Conservation (phyloP, 1,140 invertebrate species). For the Lordiphosa collinella region DNA sequence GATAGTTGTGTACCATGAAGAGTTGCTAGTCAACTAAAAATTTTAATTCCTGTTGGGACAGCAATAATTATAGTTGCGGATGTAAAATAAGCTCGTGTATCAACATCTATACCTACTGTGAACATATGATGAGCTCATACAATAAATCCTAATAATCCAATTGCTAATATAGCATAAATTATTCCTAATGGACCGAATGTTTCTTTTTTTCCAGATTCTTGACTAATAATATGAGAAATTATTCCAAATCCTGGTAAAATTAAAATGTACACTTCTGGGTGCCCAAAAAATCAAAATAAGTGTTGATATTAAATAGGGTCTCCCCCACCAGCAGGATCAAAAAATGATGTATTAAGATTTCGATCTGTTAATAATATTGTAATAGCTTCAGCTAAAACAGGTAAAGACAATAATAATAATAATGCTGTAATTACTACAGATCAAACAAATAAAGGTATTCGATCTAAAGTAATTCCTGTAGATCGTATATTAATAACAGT, state of each 20-base stretch:
- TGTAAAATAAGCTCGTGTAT: slow-evolving; percentile 87
- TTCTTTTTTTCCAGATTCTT: slow-evolving; percentile 83
- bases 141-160: slow-evolving; percentile 86
- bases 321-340: slow-evolving; percentile 85
- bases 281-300: slow-evolving; percentile 90
- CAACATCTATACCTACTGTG: slow-evolving; percentile 87
- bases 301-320: slow-evolving; percentile 88
- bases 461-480: slow-evolving; percentile 80
- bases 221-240: slow-evolving; percentile 84
- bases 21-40: slow-evolving; percentile 83
- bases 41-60: slow-evolving; percentile 83
- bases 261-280: slow-evolving; percentile 89
- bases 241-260: slow-evolving; percentile 84
- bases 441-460: slow-evolving; percentile 84
- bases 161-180: slow-evolving; percentile 85
- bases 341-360: slow-evolving; percentile 84
- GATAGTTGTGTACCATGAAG: too few relatives aligned
- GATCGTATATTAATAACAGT: slow-evolving; percentile 83
- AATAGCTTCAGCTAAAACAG: slow-evolving; percentile 86
- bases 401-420: slow-evolving; percentile 80
- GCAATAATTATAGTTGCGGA: slow-evolving; percentile 87
- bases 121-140: slow-evolving; percentile 80
- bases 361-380: slow-evolving; percentile 86
- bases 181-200: slow-evolving; percentile 83
- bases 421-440: slow-evolving; percentile 85